phyloP scores from a whole-genome alignment of 1,140 invertebrate species.

The Sitodiplosis mosellana region DNA sequence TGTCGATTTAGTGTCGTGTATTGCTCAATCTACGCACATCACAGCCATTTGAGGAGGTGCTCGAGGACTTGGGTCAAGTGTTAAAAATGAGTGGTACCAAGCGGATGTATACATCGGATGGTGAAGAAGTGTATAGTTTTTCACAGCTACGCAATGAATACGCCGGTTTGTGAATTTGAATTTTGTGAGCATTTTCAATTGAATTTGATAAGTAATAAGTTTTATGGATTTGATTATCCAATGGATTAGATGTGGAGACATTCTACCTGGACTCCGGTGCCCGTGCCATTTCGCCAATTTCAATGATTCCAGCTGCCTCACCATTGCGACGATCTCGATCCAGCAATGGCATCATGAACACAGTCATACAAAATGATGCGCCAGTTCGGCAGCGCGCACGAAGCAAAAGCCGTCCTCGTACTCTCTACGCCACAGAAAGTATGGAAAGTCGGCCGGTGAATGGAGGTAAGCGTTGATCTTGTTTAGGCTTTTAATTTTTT shows the following conservation, averaged over 20 bases:
- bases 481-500: no score
- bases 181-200: no score
- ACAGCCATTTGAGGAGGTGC: slow-evolving; percentile 86
- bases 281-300: slow-evolving; percentile 13
- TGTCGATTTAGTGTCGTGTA: slow-evolving; percentile 54
- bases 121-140: slow-evolving; percentile 83
- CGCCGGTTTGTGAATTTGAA: no score
- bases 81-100: slow-evolving; percentile 77
- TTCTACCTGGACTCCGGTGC: slow-evolving; percentile 62
- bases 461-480: no score
- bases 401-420: slow-evolving; percentile 62
- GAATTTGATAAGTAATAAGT: no score
- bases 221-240: no score
- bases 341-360: slow-evolving; percentile 20
- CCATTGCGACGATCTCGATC: slow-evolving; percentile 50
- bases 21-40: slow-evolving; percentile 78
- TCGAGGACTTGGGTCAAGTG: slow-evolving; percentile 81
- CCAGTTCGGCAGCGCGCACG: slow-evolving; percentile 38
- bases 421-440: slow-evolving; percentile 57
- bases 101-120: slow-evolving; percentile 75
- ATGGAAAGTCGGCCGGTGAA: slow-evolving; percentile 45
- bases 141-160: slow-evolving; percentile 82
- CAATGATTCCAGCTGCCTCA: slow-evolving; percentile 32
- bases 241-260: slow-evolving; percentile 77
- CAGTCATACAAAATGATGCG: slow-evolving; percentile 33